Conservation (phyloP, 2,888 invertebrate genomes). For the Pimpla rufipes region DNA sequence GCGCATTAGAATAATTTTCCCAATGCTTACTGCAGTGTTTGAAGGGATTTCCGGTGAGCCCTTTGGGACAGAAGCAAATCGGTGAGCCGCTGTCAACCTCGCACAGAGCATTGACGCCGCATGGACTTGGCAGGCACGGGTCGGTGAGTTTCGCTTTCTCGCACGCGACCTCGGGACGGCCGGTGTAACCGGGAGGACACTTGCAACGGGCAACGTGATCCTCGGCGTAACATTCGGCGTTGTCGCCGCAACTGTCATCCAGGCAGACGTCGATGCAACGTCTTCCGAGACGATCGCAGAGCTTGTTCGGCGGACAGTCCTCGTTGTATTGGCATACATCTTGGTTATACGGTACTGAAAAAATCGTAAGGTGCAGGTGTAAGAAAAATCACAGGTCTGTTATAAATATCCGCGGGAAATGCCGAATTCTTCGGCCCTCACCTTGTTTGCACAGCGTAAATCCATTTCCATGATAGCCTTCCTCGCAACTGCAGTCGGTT, state of each 20-base stretch:
- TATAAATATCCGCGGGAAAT: not conserved
- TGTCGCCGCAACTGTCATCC: constrained; percentile 91
- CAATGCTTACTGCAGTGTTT: constrained; percentile 94
- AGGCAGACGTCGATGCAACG: constrained; percentile 94
- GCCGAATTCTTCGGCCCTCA: constrained; percentile 84
- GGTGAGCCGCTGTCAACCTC: constrained; percentile 94
- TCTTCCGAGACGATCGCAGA: constrained; percentile 94
- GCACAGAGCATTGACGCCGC: constrained; percentile 94
- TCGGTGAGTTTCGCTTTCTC: constrained; percentile 89
- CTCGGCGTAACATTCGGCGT: constrained; percentile 93
- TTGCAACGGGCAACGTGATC: constrained; percentile 93
- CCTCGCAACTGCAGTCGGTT: constrained; percentile 94
- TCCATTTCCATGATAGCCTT: constrained; percentile 95
- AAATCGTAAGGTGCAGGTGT: constrained; percentile 70
- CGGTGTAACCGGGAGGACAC: constrained; percentile 93
- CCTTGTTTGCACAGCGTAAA: constrained; percentile 93
- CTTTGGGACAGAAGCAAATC: constrained; percentile 95
- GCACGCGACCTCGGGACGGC: constrained; percentile 91
- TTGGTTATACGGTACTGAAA: constrained; percentile 85
- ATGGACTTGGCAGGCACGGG: constrained; percentile 94
- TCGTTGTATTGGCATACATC: constrained; percentile 95
- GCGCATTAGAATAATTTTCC: not conserved
- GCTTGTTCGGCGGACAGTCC: constrained; percentile 94
- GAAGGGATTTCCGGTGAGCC: constrained; percentile 96
- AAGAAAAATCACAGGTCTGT: not conserved